Evolutionary conservation across 2,888 invertebrate species (phyloP), one percentile per base, ranked within the genome.

Genomic region (Venustoraphidia nigricollis): DNA sequence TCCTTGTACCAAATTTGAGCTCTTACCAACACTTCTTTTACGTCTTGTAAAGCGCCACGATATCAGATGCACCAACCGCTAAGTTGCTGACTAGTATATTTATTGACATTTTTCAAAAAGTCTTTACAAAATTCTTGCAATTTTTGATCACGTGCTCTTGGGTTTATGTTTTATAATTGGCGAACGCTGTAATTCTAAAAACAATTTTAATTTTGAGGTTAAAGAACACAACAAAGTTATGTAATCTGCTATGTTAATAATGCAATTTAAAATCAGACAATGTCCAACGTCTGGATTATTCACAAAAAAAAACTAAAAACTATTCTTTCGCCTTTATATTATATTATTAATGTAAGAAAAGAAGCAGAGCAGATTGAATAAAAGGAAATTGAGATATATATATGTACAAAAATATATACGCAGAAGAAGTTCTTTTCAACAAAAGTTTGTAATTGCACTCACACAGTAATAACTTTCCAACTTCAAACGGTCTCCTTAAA

Each of bases 361-460:
- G 34, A 42, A 42, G 34, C 34, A 14, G 34, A 36, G 37, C n/a
- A 37, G 37, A 17, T 44, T 34, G 11, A 44, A 35, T 44, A 42
- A 44, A 44, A 44, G 36, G 37, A 44, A 44, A 44, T 37, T 44
- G 44, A 36, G 44, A 44, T 44, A 36, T 44, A 44, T 44, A 17
- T n/a, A 52, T 44, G 46, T 48, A 49, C 44, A 48, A 53, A 50
- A 52, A 48, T 50, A 52, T 49, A 50, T 46, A 48, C 50, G 50
- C 50, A 48, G 53, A 48, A 44, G 50, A 53, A 52, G 52, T 54
- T 55, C 54, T 52, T 54, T 55, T 55, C 53, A 52, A 50, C 51
- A 53, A 55, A 55, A 55, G 52, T 55, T 55, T 54, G 53, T 55
- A 55, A 55, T 55, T 55, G 55, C 54, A 52, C 54, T 53, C 38